These are phyloP conservation scores for Piezodorus guildinii DNA, from an alignment of 1,140 invertebrate genomes.

Conservation along the genomic window DNA sequence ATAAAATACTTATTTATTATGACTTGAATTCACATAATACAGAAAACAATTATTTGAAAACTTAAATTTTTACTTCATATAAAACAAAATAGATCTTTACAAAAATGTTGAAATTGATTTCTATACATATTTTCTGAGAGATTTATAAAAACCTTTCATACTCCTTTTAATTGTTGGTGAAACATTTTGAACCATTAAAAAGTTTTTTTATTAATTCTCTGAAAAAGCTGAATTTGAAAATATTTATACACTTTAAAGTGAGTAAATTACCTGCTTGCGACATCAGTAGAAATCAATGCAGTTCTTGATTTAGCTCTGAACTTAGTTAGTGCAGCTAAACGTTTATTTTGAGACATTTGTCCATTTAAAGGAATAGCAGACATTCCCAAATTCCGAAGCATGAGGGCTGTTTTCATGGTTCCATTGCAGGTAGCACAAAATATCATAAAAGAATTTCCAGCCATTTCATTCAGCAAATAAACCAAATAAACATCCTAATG, in stretches of 20 bases:
- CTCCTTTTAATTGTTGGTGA: too few species aligned
- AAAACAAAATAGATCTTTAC: too few species aligned
- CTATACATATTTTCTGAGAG: too few species aligned
- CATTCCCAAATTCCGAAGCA: conserved; percentile 78
- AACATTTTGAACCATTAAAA: too few species aligned
- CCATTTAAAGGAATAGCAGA: conserved; percentile 92
- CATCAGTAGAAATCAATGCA: conserved; percentile 92
- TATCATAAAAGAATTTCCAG: conserved; percentile 94
- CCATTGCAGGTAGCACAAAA: conserved; percentile 92
- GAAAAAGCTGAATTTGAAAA: too few species aligned
- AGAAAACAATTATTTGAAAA: too few species aligned
- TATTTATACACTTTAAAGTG: background rate
- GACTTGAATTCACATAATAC: too few species aligned
- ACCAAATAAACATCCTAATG: conserved; percentile 87
- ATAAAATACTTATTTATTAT: too few species aligned
- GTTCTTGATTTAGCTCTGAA: conserved; percentile 80
- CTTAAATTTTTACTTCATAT: too few species aligned
- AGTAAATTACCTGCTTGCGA: conserved; percentile 71
- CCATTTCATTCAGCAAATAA: conserved; percentile 88
- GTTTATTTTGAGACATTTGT: conserved; percentile 91
- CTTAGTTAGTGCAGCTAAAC: conserved; percentile 81
- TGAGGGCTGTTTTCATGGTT: conserved; percentile 74
- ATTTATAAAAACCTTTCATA: too few species aligned
- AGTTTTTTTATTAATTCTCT: too few species aligned
- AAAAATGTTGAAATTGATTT: too few species aligned